Conservation (phyloP, 2,113 vertebrate genomes). For the Heterocephalus glaber region DNA sequence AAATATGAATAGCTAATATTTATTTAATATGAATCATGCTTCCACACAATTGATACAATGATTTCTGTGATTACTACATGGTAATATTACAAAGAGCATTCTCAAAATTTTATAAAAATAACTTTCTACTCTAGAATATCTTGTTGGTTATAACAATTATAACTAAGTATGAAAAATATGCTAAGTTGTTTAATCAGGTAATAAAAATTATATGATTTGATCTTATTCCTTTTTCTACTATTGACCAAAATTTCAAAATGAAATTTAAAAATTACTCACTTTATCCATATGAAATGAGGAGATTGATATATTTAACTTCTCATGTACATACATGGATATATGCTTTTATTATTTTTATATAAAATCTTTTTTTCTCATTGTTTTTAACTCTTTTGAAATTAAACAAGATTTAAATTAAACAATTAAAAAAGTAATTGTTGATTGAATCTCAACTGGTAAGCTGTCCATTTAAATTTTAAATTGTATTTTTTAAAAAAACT, state of each 20-base stretch:
- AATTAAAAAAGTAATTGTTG: not conserved
- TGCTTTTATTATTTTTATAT: conserved; percentile 12
- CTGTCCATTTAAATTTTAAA: conserved; percentile 10
- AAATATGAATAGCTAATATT: conserved; percentile 1
- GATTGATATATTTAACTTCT: not conserved
- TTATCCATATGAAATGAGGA: not conserved
- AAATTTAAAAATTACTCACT: not conserved
- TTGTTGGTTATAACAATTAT: not conserved
- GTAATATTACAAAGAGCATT: not conserved
- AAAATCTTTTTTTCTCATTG: not conserved
- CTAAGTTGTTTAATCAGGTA: not conserved
- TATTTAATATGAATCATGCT: not conserved
- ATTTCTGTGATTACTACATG: conserved; percentile 9
- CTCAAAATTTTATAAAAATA: conserved; percentile 44
- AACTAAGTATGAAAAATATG: not conserved
- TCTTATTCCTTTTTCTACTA: not conserved
- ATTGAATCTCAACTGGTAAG: not conserved
- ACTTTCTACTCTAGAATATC: not conserved
- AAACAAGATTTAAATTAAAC: conserved; percentile 29
- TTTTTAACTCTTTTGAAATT: not conserved
- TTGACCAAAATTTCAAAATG: conserved; percentile 23
- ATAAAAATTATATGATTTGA: not conserved
- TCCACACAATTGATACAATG: not conserved
- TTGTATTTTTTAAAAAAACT: not conserved
- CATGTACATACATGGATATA: not conserved